Conservation (phyloP, 1,140 invertebrate genomes). For the Geopemphigus sp. region DNA sequence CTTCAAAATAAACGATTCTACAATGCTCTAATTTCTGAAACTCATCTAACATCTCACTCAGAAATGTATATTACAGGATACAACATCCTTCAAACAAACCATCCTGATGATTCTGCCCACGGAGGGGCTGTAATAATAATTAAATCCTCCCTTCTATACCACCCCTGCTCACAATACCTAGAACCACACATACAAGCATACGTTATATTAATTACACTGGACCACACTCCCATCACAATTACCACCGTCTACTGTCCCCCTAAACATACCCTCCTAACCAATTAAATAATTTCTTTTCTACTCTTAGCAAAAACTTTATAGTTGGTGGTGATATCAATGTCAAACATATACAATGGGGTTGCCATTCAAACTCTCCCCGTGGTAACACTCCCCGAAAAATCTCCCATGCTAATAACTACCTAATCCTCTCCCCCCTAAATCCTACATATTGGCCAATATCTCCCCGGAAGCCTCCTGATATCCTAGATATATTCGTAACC, state of each 20-base stretch:
- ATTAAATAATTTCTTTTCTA: background rate
- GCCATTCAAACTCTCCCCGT: background rate
- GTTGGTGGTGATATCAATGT: slow-evolving; percentile 34
- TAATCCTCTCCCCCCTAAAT: background rate
- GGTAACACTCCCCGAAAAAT: background rate
- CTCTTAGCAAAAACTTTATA: slow-evolving; percentile 15
- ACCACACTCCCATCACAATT: background rate
- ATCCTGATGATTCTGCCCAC: background rate
- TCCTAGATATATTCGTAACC: slow-evolving; percentile 27
- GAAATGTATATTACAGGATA: background rate
- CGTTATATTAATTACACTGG: background rate
- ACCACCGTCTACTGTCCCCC: slow-evolving; percentile 25
- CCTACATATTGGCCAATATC: slow-evolving; percentile 32
- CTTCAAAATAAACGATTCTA: too few relatives aligned
- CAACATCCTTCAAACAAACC: background rate
- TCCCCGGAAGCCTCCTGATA: slow-evolving; percentile 16
- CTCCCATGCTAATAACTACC: background rate
- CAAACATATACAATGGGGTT: slow-evolving; percentile 21
- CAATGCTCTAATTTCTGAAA: too few relatives aligned
- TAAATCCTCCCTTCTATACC: background rate
- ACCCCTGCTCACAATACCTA: background rate
- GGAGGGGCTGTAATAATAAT: background rate
- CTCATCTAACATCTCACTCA: background rate
- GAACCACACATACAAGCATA: background rate
- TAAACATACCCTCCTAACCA: background rate